Evolutionary conservation across 1,140 invertebrate genomes (phyloP).

Genomic region (Anastrepha obliqua): DNA sequence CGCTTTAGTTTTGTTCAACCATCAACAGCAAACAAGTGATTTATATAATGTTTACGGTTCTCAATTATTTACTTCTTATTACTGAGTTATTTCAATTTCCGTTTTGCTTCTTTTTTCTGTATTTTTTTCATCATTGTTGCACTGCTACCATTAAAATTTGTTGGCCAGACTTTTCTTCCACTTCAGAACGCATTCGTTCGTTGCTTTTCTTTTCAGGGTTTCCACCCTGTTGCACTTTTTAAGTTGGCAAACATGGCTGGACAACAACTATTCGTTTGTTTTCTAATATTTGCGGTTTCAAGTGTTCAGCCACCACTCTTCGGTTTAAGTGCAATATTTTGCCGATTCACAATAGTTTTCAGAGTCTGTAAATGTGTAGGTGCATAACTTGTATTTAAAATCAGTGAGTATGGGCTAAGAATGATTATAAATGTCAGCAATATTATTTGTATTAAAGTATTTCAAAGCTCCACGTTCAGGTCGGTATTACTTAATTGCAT

Average conservation of each 20-base stretch:
- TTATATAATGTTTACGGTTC: too few relatives aligned
- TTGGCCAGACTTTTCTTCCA: constrained; percentile 40
- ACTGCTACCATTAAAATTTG: not conserved
- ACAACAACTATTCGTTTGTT: constrained; percentile 16
- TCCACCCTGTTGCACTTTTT: constrained; percentile 34
- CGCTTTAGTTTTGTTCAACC: too few relatives aligned
- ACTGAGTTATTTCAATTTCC: not conserved
- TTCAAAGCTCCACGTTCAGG: too few relatives aligned
- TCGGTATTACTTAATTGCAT: too few relatives aligned
- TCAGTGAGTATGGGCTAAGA: too few relatives aligned
- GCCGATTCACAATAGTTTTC: too few relatives aligned
- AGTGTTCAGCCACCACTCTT: not conserved
- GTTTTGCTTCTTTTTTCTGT: not conserved
- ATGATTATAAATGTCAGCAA: too few relatives aligned
- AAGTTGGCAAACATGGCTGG: constrained; percentile 35
- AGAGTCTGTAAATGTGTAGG: too few relatives aligned
- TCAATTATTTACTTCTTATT: not conserved
- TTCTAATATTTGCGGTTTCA: constrained; percentile 9
- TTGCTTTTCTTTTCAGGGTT: constrained; percentile 37
- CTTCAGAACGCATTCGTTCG: constrained; percentile 31
- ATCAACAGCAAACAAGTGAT: too few relatives aligned
- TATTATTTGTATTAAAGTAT: too few relatives aligned
- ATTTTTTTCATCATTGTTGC: not conserved
- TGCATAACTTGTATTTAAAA: too few relatives aligned
- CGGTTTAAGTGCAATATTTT: not conserved